Evolutionary conservation across 1,140 invertebrate species (phyloP), one percentile per base, ranked within the genome.

Genomic region (Metaphire vulgaris): DNA sequence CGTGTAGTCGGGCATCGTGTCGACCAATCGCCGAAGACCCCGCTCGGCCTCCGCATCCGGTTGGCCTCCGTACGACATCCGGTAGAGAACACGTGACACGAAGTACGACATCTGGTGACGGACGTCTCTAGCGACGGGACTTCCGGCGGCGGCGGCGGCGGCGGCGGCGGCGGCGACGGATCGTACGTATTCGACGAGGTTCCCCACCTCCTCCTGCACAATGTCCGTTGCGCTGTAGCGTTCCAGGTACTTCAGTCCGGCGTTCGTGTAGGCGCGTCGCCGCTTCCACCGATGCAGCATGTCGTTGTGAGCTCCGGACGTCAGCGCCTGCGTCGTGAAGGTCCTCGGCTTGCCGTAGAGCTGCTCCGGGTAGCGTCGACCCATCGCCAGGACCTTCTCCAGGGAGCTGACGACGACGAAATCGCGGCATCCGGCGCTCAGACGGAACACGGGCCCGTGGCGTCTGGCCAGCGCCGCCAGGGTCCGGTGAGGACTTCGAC

Each of bases 231-330:
- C 32, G 69, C 16, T 21, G 32, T 71, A 71, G 21, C 33, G 29
- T 15, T 71, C 69, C 26, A 71, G 69, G 21, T 71, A 30, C 69
- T 71, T 71, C 30, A 71, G 69, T 16, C 69, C 69, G 2, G 69
- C 69, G 33, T 71, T 71, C 30, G 69, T 71, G 28, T 71, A 71
- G 69, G 69, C 69, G 2, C 69, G 69, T 71, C 69, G 30, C 33
- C 32, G 29, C 69, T 71, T 71, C 69, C 69, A 71, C 1, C 69
- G 30, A n/a, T 71, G 21, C 69, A 71, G 69, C 1, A 71, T 71
- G 69, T 71, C 69, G 69, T 71, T 71, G 69, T 71, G 69, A 2
- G 69, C 69, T 32, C 69, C 69, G 26, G 32, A 21, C 6, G 30
- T 71, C 30, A 71, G 30, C n/a, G 29, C 32, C 28, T 33, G 28